Percentiles rank a stretch among this genome's conserved stretches.
Conservation (phyloP, 2,113 vertebrate species). For the Hepsetus odoe region DNA sequence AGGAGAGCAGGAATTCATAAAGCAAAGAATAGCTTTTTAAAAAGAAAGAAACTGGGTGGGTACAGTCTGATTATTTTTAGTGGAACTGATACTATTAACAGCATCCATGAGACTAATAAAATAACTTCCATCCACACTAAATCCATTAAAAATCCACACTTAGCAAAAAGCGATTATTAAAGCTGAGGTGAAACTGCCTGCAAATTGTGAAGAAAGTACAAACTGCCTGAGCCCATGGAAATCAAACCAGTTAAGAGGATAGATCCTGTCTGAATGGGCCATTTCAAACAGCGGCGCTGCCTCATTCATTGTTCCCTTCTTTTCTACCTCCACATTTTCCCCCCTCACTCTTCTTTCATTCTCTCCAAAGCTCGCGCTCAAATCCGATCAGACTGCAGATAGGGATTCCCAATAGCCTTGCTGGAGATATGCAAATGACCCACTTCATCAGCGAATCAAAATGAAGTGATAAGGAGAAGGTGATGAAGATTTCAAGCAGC, state of each 20-base stretch:
- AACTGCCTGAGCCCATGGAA: not conserved
- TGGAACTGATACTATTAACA: not conserved
- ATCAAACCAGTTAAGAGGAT: conserved; percentile 6
- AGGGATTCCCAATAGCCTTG: conserved; percentile 7
- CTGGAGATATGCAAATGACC: conserved; percentile 42
- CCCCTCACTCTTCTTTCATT: conserved; percentile 1
- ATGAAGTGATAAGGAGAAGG: conserved; percentile 52
- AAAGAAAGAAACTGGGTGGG: not conserved
- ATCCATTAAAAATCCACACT: not conserved
- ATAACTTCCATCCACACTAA: too few relatives aligned
- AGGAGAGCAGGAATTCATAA: too few relatives aligned
- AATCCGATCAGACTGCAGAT: conserved; percentile 45
- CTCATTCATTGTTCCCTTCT: not conserved
- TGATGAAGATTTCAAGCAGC: conserved; percentile 29
- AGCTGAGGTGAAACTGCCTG: not conserved
- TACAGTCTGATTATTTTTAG: too few relatives aligned
- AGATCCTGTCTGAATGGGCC: not conserved
- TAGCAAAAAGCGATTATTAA: not conserved
- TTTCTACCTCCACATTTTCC: conserved; percentile 25
- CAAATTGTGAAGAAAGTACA: not conserved
- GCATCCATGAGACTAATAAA: not conserved
- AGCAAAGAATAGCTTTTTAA: too few relatives aligned
- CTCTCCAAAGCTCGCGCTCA: conserved; percentile 20
- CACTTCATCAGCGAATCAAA: conserved; percentile 48
- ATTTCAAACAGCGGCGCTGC: not conserved